Base-by-base conservation (phyloP, 2,888 invertebrate genomes). In the Anagyrus pseudococci region DNA sequence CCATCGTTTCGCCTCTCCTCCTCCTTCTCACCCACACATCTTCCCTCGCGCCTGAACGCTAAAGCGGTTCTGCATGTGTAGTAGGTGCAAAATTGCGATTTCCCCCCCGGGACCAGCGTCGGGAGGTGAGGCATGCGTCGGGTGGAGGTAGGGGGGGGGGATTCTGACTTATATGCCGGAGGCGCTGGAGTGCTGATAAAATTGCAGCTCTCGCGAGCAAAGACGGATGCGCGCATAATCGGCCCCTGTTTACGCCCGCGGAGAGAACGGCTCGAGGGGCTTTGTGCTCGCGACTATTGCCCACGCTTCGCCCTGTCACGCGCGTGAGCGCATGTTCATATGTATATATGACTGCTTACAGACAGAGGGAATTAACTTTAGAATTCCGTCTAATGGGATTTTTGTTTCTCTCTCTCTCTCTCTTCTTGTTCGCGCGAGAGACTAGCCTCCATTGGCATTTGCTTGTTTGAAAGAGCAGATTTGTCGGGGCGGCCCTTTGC, bases 21-120 rank as follows among this genome's bases (percentile, higher is more conserved):
- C 10, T 23, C 8, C 4, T 3, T 17, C 25, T 22, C 52, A 2
- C 20, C 15, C 7, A 13, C 37, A 19, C 23, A 8, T 40, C 25
- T 3, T 25, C 2, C 41, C 3, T 15, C 4, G 6, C 4, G 29
- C 10, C 29, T 10, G 29, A 10, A 29, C 29, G n/a, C n/a, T n/a
- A n/a, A n/a, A n/a, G n/a, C n/a, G n/a, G n/a, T n/a, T n/a, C n/a
- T n/a, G n/a, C n/a, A n/a, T n/a, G 41, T 13, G 25, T 23, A 20
- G n/a, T 23, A 53, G 59, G 52, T 53, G 59, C 52, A 47, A 53
- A 59, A 59, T 59, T 59, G 47, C 52, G 47, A 59, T 59, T 41
- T 47, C 17, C 46, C 47, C 40, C 46, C n/a, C 13, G 37, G 37
- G 37, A 15, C 25, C 15, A n/a, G n/a, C n/a, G n/a, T n/a, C n/a